Base-by-base conservation (phyloP, 2,113 vertebrate genomes). In the Balaenoptera acutorostrata region DNA sequence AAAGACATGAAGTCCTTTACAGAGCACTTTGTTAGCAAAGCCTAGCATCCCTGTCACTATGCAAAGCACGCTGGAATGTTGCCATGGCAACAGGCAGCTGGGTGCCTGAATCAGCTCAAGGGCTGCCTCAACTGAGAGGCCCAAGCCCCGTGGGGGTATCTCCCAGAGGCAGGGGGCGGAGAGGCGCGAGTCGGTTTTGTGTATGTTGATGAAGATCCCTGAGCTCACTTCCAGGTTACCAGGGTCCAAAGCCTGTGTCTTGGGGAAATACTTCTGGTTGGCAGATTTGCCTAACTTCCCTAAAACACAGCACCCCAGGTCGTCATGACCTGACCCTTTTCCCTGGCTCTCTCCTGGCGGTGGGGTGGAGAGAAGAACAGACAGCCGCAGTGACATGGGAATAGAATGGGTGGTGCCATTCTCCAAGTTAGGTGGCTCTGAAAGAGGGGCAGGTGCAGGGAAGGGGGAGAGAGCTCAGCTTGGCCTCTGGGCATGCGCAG, bases 1-100 rank as follows among this genome's bases (percentile, higher is more conserved):
- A 98, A 97, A 98, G 97, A 95, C 96, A 93, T 49, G 71, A 96
- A 98, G 96, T 97, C 96, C 95, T 98, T 97, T 94, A 95, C 90
- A 97, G 96, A 98, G 93, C 88, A 97, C 91, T 97, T 97, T 94
- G 95, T 97, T 97, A 97, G 96, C 90, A 96, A 95, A 98, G 93
- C 97, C 90, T 94, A 84, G 87, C 92, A 95, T 97, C 96, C 90
- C 95, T 81, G 95, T 97, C 96, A 98, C 97, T 96, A 97, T 96
- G 96, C 96, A 98, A 97, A 98, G 96, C 64, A 71, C 12, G 36
- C 91, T 95, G 96, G 91, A 96, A 94, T 15, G 91, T 97, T 98
- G 96, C 91, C 96, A 88, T 97, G 96, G 95, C 80, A 98, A 98
- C 93, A 96, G 90, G 94, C 97, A 97, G 93, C 96, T 97, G 91